These are phyloP conservation scores for Eucriotettix oculatus DNA, from an alignment of 2,888 invertebrate species.

Conservation along the genomic window DNA sequence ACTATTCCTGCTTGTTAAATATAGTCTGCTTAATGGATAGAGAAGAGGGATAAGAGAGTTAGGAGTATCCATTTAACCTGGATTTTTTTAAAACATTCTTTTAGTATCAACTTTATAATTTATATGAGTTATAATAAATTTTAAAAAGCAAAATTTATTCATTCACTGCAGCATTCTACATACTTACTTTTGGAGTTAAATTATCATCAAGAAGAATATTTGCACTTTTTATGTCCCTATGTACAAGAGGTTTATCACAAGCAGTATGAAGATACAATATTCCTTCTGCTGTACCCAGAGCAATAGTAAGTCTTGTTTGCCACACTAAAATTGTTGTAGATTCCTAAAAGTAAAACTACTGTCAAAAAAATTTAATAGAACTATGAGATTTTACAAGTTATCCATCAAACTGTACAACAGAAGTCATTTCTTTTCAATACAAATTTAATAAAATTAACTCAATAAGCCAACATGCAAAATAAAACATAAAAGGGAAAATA, in stretches of 20 bases:
- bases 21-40: too few species aligned
- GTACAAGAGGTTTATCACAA: conserved; percentile 42
- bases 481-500: too few species aligned
- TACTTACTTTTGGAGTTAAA: conserved; percentile 43
- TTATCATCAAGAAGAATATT: conserved; percentile 56
- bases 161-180: background rate
- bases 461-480: too few species aligned
- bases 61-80: too few species aligned
- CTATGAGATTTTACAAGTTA: background rate
- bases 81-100: too few species aligned
- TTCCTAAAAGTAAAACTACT: background rate
- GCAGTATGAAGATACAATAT: conserved; percentile 50
- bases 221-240: conserved; percentile 64
- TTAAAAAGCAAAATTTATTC: too few species aligned
- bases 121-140: too few species aligned
- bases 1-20: too few species aligned
- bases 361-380: background rate
- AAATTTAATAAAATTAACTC: too few species aligned
- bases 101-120: too few species aligned
- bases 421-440: too few species aligned
- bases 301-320: conserved; percentile 40
- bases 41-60: too few species aligned
- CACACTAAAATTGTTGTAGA: conserved; percentile 23
- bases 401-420: background rate
- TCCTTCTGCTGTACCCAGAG: conserved; percentile 47